Evolutionary conservation across 2,888 invertebrate genomes (phyloP).

Genomic region (Nemotelus nigrinus): DNA sequence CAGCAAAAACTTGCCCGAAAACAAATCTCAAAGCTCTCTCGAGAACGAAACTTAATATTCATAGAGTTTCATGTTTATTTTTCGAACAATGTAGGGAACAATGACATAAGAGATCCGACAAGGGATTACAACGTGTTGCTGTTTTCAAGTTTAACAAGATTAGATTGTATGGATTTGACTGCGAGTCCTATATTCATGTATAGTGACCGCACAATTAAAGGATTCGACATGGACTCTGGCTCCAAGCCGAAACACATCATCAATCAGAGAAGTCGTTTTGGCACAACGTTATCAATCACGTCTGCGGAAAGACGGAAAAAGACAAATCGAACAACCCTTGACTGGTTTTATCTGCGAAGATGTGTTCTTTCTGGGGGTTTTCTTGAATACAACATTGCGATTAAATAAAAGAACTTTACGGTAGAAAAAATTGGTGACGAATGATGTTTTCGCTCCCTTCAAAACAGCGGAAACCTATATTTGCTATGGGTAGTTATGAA

Average conservation of each 20-base stretch:
- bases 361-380: neutral
- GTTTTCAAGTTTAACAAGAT: constrained; percentile 41
- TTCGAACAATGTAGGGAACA: too few species aligned
- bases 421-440: constrained; percentile 33
- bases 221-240: constrained; percentile 28
- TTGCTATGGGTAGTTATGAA: neutral
- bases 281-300: constrained; percentile 38
- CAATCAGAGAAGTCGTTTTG: constrained; percentile 36
- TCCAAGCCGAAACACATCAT: constrained; percentile 17
- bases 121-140: constrained; percentile 41
- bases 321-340: constrained; percentile 34
- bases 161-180: constrained; percentile 24
- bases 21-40: too few species aligned
- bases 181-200: neutral
- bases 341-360: constrained; percentile 38
- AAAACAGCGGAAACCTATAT: constrained; percentile 18
- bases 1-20: too few species aligned
- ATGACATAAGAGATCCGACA: neutral
- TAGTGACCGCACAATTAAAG: constrained; percentile 42
- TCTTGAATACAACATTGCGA: constrained; percentile 10
- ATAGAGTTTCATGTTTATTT: too few species aligned
- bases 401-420: constrained; percentile 38
- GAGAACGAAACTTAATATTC: too few species aligned
- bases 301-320: constrained; percentile 8
- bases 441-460: constrained; percentile 10